Evolutionary conservation across 2,113 vertebrate species (phyloP).

Genomic region (Lucifuga dentata): DNA sequence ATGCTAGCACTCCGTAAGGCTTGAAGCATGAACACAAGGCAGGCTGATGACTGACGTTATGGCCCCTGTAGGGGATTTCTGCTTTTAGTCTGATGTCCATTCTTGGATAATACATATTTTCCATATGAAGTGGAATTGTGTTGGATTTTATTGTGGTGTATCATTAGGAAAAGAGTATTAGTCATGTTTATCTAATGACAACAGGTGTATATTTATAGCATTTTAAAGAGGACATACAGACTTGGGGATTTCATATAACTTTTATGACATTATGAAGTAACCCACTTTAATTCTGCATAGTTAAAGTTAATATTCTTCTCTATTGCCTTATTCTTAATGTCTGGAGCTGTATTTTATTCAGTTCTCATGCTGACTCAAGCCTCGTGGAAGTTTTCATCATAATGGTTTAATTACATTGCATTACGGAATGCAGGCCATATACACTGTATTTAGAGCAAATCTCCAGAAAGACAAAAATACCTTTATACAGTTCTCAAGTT

Average conservation of each 20-base stretch:
- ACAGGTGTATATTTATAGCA: not conserved
- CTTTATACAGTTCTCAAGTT: not conserved
- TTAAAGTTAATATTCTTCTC: not conserved
- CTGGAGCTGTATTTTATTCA: no score
- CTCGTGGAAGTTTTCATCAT: not conserved
- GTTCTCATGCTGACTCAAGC: not conserved
- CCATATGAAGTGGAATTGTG: conserved; percentile 41
- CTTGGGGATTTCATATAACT: not conserved
- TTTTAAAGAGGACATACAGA: not conserved
- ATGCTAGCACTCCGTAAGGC: not conserved
- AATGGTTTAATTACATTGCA: conserved; percentile 39
- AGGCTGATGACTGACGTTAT: conserved; percentile 43
- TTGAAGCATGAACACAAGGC: conserved; percentile 10
- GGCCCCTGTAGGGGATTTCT: conserved; percentile 28
- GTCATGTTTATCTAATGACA: not conserved
- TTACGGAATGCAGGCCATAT: conserved; percentile 5
- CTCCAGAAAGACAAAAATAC: not conserved
- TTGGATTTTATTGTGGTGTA: no score
- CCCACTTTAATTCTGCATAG: not conserved
- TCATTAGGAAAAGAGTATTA: no score
- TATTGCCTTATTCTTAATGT: no score
- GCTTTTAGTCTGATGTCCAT: conserved; percentile 48
- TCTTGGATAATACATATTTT: conserved; percentile 25
- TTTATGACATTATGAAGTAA: not conserved
- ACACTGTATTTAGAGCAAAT: not conserved